Evolutionary conservation across 2,113 vertebrate species (phyloP).

Genomic region (Lucifuga dentata): DNA sequence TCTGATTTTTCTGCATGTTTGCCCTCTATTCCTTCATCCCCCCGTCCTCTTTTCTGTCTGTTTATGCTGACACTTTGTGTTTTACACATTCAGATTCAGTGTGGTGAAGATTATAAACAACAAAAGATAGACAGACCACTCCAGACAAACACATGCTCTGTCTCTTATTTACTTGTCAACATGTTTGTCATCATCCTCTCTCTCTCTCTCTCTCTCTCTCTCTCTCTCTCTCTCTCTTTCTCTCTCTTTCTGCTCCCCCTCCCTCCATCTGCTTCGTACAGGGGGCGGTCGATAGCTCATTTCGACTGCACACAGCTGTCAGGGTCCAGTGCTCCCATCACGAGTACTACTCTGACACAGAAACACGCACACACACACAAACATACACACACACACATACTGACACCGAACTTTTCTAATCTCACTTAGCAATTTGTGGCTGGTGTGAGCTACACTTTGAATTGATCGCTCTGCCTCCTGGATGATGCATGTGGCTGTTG

Average conservation of each 20-base stretch:
- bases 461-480: constrained; percentile 39
- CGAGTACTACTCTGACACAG: constrained; percentile 9
- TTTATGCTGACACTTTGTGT: no score
- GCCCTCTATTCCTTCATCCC: no score
- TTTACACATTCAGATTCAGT: constrained; percentile 1
- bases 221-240: background rate
- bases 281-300: constrained; percentile 58
- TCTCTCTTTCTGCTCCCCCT: no score
- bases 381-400: constrained; percentile 13
- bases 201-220: background rate
- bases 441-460: constrained; percentile 13
- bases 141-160: constrained; percentile 2
- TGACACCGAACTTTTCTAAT: constrained; percentile 53
- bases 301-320: constrained; percentile 46
- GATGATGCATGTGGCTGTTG: constrained; percentile 46
- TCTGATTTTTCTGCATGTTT: no score
- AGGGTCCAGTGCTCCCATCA: constrained; percentile 39
- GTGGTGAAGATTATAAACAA: background rate
- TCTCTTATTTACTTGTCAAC: constrained; percentile 8
- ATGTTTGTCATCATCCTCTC: background rate
- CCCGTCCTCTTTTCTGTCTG: no score
- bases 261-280: background rate
- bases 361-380: background rate
- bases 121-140: constrained; percentile 20
- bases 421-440: constrained; percentile 31